Base-by-base conservation (phyloP, 2,797 vertebrate genomes). In the Eidolon dupreanum region DNA sequence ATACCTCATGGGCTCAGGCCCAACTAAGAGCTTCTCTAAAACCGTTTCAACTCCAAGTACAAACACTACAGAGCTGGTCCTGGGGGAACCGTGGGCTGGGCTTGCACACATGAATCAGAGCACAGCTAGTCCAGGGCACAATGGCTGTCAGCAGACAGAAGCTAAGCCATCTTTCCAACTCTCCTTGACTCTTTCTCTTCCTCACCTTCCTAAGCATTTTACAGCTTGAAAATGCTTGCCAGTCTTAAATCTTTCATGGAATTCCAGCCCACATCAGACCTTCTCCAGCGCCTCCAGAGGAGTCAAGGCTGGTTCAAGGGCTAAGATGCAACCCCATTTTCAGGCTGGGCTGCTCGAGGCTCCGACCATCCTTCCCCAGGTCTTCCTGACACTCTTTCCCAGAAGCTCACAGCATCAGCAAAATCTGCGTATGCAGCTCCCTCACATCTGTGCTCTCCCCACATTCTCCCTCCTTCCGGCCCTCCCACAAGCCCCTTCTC, bases 91-190 rank as follows among this genome's bases (percentile, higher is more conserved):
- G 0, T 0, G 26, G 70, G 43, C 93, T 61, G 53, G 86, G 53
- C 73, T 70, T 9, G 33, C 63, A 28, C 65, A 24, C 2, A 28
- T 1, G 38, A 65, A 77, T 78, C 66, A 74, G 57, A 79, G 81
- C 13, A 0, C 49, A 0, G 74, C 26, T 17, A 0, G 36, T 10
- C 65, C 31, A 5, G 41, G 65, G 20, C 0, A 17, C 6, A 0
- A n/a, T 0, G 22, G 36, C 75, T 11, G 5, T 24, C 22, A 2
- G 20, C 41, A 24, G 33, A 28, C 31, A 53, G 71, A 59, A 26
- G 36, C 22, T 19, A 33, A 28, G 38, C 0, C 0, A 1, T 20
- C 59, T 66, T 49, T 36, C 0, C 70, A 26, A 2, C 38, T 20
- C 41, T 36, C 41, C 43, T 78, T 19, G 20, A 0, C 20, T 31